Conservation (phyloP, 1,140 invertebrate genomes). For the Drosophila ananassae region DNA sequence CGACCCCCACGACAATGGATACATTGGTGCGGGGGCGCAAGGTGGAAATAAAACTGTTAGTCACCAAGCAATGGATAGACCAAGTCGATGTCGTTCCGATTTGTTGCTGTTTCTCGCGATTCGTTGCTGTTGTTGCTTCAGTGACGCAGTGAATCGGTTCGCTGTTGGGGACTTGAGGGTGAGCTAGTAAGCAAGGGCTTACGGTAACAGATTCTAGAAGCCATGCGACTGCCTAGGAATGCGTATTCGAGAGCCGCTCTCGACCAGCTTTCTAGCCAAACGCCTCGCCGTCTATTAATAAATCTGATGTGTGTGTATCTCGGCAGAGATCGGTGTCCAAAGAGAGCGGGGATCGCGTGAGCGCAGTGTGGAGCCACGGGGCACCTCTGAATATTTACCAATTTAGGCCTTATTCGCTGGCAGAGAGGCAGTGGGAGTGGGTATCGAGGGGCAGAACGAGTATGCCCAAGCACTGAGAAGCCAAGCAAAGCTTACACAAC, state of each 20-base stretch:
- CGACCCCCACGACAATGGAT: neutral
- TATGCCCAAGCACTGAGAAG: conserved; percentile 23
- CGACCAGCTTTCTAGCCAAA: conserved; percentile 28
- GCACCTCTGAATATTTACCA: conserved; percentile 43
- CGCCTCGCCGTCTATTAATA: conserved; percentile 67
- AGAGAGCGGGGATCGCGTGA: conserved; percentile 19
- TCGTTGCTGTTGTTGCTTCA: conserved; percentile 1
- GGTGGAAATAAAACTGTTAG: conserved; percentile 19
- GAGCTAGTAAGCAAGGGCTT: conserved; percentile 32
- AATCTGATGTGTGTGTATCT: conserved; percentile 77
- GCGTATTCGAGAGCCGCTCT: conserved; percentile 36
- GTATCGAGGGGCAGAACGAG: neutral
- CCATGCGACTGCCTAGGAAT: conserved; percentile 71
- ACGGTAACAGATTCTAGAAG: conserved; percentile 60
- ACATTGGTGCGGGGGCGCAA: neutral
- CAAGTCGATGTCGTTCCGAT: neutral
- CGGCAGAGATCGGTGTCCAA: conserved; percentile 19
- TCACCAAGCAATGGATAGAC: conserved; percentile 26
- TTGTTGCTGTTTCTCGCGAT: neutral
- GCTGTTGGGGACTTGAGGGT: conserved; percentile 35
- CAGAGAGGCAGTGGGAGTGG: neutral
- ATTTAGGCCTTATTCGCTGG: conserved; percentile 39
- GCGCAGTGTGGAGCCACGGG: conserved; percentile 17
- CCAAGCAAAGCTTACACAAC: conserved; percentile 45
- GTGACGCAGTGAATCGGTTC: conserved; percentile 29